A percentile compares a stretch with the other conserved stretches of the same genome.
phyloP scores from a whole-genome alignment of 2,113 vertebrate species.

The Bombycilla garrulus region DNA sequence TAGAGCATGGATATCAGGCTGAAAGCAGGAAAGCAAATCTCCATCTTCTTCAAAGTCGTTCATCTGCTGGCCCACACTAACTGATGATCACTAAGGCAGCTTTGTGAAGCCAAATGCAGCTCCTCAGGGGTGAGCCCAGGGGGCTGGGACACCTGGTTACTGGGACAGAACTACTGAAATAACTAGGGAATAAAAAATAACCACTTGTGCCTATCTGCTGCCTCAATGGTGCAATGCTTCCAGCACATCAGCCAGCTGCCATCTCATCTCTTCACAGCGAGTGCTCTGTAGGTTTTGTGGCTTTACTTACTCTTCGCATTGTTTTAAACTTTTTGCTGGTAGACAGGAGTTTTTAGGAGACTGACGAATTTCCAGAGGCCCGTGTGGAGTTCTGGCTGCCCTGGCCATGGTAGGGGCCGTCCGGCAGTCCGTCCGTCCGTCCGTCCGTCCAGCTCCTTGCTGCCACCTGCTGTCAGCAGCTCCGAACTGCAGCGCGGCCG shows the following conservation, averaged over 20 bases:
- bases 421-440: background rate
- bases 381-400: background rate
- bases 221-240: background rate
- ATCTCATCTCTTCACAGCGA: background rate
- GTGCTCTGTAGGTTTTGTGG: background rate
- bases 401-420: no score
- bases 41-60: background rate
- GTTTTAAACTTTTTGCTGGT: background rate
- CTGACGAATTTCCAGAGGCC: background rate
- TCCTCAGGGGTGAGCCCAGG: background rate
- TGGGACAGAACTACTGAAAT: background rate
- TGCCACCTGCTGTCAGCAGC: conserved; percentile 51
- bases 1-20: background rate
- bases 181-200: background rate
- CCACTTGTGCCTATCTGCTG: background rate
- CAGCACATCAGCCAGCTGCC: background rate
- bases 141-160: background rate
- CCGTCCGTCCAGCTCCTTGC: background rate
- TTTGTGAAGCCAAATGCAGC: background rate
- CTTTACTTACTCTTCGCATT: background rate
- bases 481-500: background rate
- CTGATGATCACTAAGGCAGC: background rate
- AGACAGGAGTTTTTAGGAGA: background rate
- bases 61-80: background rate
- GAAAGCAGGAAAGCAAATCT: background rate